A percentile compares a stretch with the other conserved stretches of the same genome.
phyloP scores from a whole-genome alignment of 1,140 invertebrate species.

The Diabrotica virgifera region DNA sequence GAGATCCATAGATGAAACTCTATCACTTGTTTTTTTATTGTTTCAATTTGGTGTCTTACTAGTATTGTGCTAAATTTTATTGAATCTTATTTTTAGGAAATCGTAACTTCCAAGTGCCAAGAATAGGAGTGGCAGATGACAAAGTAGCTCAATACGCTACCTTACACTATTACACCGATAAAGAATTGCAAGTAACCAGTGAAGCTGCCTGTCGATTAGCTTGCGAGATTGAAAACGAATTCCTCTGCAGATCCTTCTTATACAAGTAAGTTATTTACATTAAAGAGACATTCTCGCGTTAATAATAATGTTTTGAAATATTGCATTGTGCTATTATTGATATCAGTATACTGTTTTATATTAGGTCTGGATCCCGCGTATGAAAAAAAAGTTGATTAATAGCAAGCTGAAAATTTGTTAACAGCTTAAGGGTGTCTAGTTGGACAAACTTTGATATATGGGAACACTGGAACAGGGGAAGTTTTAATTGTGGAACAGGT shows the following conservation, averaged over 20 bases:
- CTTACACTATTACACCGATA: slow-evolving; percentile 90
- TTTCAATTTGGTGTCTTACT: no score
- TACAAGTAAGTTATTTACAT: slow-evolving; percentile 49
- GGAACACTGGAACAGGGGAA: no score
- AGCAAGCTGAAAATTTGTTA: no score
- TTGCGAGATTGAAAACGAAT: slow-evolving; percentile 90
- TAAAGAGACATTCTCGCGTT: no score
- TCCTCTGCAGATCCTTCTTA: slow-evolving; percentile 86
- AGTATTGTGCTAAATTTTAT: not conserved
- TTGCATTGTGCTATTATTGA: no score
- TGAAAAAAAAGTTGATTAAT: no score
- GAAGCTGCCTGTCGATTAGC: slow-evolving; percentile 82
- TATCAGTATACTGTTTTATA: no score
- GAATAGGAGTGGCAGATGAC: slow-evolving; percentile 84
- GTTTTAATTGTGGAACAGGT: no score
- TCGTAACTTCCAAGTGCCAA: slow-evolving; percentile 71
- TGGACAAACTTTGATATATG: no score
- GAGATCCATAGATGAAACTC: not conserved
- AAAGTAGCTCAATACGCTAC: slow-evolving; percentile 88
- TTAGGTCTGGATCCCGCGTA: no score
- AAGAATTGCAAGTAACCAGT: slow-evolving; percentile 82
- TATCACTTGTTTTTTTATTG: not conserved
- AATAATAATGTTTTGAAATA: no score
- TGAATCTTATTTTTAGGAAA: slow-evolving; percentile 52
- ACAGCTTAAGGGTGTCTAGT: no score